Evolutionary conservation across 1,140 invertebrate species (phyloP).

Genomic region (Drosophila albomicans): DNA sequence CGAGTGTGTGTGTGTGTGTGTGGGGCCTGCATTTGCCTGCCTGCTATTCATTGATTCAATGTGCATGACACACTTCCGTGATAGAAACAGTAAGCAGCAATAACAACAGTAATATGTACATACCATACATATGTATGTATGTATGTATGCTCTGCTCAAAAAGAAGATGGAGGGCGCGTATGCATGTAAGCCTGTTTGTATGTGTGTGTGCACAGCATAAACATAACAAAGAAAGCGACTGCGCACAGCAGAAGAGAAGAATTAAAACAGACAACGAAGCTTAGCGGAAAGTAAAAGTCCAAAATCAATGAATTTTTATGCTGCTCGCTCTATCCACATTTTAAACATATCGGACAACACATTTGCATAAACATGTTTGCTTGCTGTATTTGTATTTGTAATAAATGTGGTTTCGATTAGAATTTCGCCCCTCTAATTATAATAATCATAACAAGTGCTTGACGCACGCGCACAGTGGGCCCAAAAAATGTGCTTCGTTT

Average conservation of each 20-base stretch:
- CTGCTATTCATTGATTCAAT: constrained; percentile 32
- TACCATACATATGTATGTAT: constrained; percentile 2
- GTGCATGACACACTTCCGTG: constrained; percentile 41
- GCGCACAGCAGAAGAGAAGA: constrained; percentile 34
- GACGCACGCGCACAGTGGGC: constrained; percentile 6
- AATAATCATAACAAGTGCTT: background rate
- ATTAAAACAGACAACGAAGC: constrained; percentile 34
- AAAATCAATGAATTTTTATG: constrained; percentile 67
- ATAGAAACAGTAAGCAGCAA: constrained; percentile 27
- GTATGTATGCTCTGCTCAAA: background rate
- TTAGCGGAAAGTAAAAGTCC: constrained; percentile 71
- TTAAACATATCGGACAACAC: constrained; percentile 1
- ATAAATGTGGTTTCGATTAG: background rate
- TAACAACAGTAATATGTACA: constrained; percentile 11
- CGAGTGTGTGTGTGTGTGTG: constrained; percentile 4
- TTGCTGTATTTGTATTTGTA: background rate
- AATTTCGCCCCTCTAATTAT: background rate
- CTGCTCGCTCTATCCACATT: constrained; percentile 4
- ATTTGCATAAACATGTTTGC: constrained; percentile 14
- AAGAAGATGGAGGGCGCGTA: constrained; percentile 8
- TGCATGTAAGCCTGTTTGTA: background rate
- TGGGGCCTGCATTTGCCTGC: constrained; percentile 21
- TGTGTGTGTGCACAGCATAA: constrained; percentile 27
- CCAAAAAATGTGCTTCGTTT: constrained; percentile 5
- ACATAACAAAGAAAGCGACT: constrained; percentile 42